phyloP scores from a whole-genome alignment of 1,140 invertebrate species.

The Halyomorpha halys region DNA sequence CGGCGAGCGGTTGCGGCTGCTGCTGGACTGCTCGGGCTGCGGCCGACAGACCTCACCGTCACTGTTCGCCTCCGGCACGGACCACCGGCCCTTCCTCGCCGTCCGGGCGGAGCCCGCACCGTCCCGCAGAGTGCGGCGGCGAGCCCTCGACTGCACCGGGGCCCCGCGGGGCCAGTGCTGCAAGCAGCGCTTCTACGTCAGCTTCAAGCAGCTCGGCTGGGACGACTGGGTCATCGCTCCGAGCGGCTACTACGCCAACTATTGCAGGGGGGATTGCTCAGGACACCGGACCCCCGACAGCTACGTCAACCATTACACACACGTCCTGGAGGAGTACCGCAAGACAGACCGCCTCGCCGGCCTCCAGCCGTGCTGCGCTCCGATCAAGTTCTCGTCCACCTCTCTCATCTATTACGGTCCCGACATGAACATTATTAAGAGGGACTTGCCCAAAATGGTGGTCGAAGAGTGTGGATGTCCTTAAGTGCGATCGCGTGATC shows the following conservation, averaged over 20 bases:
- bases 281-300: constrained; percentile 66
- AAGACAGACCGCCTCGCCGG: constrained; percentile 61
- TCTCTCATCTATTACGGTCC: constrained; percentile 88
- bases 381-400: constrained; percentile 82
- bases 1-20: constrained; percentile 53
- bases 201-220: constrained; percentile 82
- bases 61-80: constrained; percentile 34
- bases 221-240: constrained; percentile 92
- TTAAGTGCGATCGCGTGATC: background rate
- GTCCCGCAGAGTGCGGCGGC: constrained; percentile 53
- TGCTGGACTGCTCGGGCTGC: constrained; percentile 78
- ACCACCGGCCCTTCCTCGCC: constrained; percentile 65
- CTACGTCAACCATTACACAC: constrained; percentile 75
- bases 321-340: constrained; percentile 79
- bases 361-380: constrained; percentile 85
- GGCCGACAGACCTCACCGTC: constrained; percentile 50
- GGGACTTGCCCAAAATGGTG: constrained; percentile 91
- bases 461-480: constrained; percentile 93
- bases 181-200: constrained; percentile 82
- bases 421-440: constrained; percentile 81
- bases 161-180: constrained; percentile 71
- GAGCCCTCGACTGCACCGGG: constrained; percentile 69
- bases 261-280: constrained; percentile 79
- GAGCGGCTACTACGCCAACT: constrained; percentile 78
- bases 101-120: constrained; percentile 58